These are phyloP conservation scores for Phengaris arion DNA, from an alignment of 2,888 invertebrate species.

Conservation along the genomic window DNA sequence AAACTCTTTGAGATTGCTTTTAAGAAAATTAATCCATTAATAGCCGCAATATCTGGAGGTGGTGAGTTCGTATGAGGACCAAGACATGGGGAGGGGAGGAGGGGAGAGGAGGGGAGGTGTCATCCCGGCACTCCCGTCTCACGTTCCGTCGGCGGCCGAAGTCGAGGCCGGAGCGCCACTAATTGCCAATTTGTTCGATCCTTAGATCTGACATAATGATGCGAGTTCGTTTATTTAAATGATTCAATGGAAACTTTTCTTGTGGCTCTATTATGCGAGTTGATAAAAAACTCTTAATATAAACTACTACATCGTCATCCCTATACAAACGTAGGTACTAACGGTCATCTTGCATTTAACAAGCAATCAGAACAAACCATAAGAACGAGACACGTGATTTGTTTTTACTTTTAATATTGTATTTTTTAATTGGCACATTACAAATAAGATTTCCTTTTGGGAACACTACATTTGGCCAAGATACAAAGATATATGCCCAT, in stretches of 20 bases:
- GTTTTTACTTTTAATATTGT: no score
- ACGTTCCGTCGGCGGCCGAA: conserved; percentile 48
- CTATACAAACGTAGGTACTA: neutral
- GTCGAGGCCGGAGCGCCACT: conserved; percentile 59
- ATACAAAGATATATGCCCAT: no score
- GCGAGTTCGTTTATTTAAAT: conserved; percentile 78
- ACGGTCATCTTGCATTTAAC: neutral
- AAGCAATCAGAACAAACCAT: neutral
- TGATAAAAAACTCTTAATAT: conserved; percentile 44
- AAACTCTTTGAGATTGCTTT: conserved; percentile 77
- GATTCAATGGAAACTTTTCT: conserved; percentile 74
- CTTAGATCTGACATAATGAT: conserved; percentile 78
- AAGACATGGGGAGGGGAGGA: conserved; percentile 3
- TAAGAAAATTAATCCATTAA: conserved; percentile 77
- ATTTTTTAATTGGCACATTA: no score
- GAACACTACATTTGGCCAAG: no score
- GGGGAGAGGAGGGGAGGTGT: conserved; percentile 32
- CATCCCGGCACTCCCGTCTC: conserved; percentile 38
- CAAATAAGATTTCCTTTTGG: no score
- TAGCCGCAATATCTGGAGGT: conserved; percentile 46
- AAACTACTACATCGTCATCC: conserved; percentile 28
- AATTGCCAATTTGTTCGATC: conserved; percentile 80
- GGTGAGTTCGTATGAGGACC: conserved; percentile 36
- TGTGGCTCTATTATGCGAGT: conserved; percentile 39
- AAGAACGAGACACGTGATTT: no score